Percentiles rank a stretch among this genome's conserved stretches.
Evolutionary conservation across 2,113 vertebrate genomes (phyloP).

Genomic region (Boleophthalmus pectinirostris): DNA sequence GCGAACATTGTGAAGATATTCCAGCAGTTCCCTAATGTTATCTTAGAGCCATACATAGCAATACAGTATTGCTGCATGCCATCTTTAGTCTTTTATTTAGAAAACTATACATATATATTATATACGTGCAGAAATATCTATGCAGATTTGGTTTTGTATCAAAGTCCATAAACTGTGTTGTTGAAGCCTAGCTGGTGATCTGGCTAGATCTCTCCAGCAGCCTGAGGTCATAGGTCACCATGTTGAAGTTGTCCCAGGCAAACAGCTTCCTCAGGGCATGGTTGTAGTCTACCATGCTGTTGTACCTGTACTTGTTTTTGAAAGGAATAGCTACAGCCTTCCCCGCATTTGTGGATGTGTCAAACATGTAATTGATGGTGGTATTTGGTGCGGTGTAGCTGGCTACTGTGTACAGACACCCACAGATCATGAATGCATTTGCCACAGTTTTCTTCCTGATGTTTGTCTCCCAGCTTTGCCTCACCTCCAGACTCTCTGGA

Average conservation of each 20-base stretch:
- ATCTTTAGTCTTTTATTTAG: background rate
- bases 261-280: slow-evolving; percentile 85
- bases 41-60: background rate
- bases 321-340: slow-evolving; percentile 79
- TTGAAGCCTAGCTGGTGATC: slow-evolving; percentile 30
- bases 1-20: background rate
- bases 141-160: background rate
- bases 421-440: slow-evolving; percentile 90
- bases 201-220: slow-evolving; percentile 71
- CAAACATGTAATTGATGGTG: slow-evolving; percentile 84
- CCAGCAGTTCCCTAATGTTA: background rate
- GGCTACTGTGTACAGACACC: slow-evolving; percentile 87
- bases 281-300: slow-evolving; percentile 95
- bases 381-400: slow-evolving; percentile 83
- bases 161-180: background rate
- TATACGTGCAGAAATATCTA: background rate
- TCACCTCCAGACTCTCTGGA: slow-evolving; percentile 81
- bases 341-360: slow-evolving; percentile 74
- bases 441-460: slow-evolving; percentile 88
- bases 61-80: no score
- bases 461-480: slow-evolving; percentile 86
- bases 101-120: background rate
- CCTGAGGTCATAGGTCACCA: slow-evolving; percentile 87
- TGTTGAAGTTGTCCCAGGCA: slow-evolving; percentile 93
- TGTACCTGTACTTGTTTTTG: slow-evolving; percentile 87